phyloP scores from a whole-genome alignment of 2,888 invertebrate species.

The Ennomos quercinarius region DNA sequence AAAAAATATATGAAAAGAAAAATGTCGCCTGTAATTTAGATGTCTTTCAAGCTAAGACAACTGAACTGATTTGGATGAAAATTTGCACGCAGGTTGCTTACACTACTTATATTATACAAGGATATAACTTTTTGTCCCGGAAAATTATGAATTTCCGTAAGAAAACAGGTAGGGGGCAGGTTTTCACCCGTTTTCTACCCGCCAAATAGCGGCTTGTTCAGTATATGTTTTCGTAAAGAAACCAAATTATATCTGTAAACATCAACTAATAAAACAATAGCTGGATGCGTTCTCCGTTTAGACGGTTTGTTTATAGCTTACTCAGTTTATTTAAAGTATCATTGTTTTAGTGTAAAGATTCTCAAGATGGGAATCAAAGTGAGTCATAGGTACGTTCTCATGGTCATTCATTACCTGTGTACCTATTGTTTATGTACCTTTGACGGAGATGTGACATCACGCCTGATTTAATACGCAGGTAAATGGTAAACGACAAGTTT shows the following conservation, averaged over 20 bases:
- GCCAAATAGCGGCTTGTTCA: too few species aligned
- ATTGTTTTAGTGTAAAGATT: constrained; percentile 27
- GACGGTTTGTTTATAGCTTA: constrained; percentile 2
- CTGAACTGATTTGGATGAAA: too few species aligned
- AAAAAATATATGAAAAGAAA: too few species aligned
- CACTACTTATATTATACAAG: neutral
- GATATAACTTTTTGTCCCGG: too few species aligned
- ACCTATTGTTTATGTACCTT: constrained; percentile 21
- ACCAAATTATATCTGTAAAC: neutral
- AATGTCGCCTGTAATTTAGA: too few species aligned
- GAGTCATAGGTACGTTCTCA: constrained; percentile 30
- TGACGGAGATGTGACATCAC: constrained; percentile 38
- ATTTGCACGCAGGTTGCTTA: neutral
- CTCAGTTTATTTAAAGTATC: constrained; percentile 6
- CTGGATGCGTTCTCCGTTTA: neutral
- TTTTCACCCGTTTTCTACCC: too few species aligned
- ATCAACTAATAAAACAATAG: too few species aligned
- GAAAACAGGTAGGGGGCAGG: too few species aligned
- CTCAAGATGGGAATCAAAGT: constrained; percentile 25
- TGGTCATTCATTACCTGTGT: constrained; percentile 32
- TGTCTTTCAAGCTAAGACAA: too few species aligned
- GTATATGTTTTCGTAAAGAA: neutral
- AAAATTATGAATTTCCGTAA: too few species aligned
- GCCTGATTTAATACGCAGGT: constrained; percentile 33
- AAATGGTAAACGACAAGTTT: constrained; percentile 29